Evolutionary conservation across 2,113 vertebrate genomes (phyloP), one percentile per base, ranked within the genome.

Genomic region (Stegastes partitus): DNA sequence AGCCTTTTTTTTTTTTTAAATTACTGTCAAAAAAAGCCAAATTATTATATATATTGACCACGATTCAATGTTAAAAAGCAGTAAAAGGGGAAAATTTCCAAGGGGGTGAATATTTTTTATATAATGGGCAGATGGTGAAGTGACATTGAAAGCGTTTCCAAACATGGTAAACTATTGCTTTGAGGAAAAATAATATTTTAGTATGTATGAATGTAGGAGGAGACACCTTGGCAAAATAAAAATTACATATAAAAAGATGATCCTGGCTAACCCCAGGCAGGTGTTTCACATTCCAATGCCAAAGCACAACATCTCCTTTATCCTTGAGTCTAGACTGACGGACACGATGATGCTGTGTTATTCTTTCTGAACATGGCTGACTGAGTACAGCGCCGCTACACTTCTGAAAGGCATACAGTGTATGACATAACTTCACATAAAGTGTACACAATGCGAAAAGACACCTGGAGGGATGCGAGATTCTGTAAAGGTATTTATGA

Each of bases 361-460:
- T 68, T 68, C 25, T 79, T 68, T 55, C 34, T 37, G 18, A 74
- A 63, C 45, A 53, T 65, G 58, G 9, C 62, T 61, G 74, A 76
- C n/a, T 65, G 45, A 15, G 25, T n/a, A 19, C 50, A 55, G 11
- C 26, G 54, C 28, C 7, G 49, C 49, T 39, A 19, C 51, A 67
- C n/a, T 23, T 69, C 67, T 49, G 16, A 45, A 31, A 77, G 74
- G 50, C 64, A 39, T 53, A 78, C 77, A 76, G 25, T 51, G 55
- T 16, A 10, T 79, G 77, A 86, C 81, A 53, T 73, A 83, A 86
- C 68, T 42, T 62, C 22, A 77, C 67, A 77, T 56, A 25, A 72
- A 79, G 42, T 68, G 42, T 25, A 19, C 59, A 57, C 65, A 61
- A 45, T 42, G 10, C 15, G 55, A 49, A 85, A 68, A 63, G 47